These are phyloP conservation scores for Leptobrachium leishanense DNA, from an alignment of 2,113 vertebrate genomes.

Conservation along the genomic window DNA sequence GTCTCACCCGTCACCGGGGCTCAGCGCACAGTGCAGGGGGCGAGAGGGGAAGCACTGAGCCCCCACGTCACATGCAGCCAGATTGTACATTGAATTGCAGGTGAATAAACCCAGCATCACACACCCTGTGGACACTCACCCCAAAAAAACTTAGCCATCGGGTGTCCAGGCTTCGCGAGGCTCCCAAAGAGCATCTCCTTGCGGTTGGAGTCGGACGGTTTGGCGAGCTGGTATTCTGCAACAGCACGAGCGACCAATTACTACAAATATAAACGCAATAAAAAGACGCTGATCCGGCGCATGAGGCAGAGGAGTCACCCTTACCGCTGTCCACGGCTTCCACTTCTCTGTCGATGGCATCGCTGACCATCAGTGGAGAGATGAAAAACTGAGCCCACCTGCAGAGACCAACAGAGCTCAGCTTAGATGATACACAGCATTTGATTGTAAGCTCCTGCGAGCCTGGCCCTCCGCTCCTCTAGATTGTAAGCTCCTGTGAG, in stretches of 20 bases:
- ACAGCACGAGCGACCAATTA: constrained; percentile 49
- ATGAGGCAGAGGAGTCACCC: constrained; percentile 34
- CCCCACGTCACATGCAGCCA: too few species aligned
- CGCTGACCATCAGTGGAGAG: constrained; percentile 91
- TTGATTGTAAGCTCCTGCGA: too few species aligned
- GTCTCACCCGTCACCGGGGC: too few species aligned
- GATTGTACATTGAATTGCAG: too few species aligned
- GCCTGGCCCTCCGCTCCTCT: too few species aligned
- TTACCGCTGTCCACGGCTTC: constrained; percentile 97
- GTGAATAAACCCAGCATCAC: too few species aligned
- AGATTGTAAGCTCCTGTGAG: too few species aligned
- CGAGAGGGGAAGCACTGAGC: too few species aligned
- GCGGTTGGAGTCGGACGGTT: constrained; percentile 88
- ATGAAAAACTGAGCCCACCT: constrained; percentile 98
- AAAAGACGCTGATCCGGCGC: neutral
- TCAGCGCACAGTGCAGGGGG: too few species aligned
- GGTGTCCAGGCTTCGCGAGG: constrained; percentile 86
- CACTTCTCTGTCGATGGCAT: constrained; percentile 92
- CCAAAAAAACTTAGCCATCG: constrained; percentile 97
- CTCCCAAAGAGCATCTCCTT: constrained; percentile 95
- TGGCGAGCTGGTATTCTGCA: constrained; percentile 89
- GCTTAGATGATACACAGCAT: too few species aligned
- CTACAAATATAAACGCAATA: too few species aligned
- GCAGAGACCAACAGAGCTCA: constrained; percentile 32
- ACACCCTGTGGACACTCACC: constrained; percentile 66